Conservation (phyloP, 64 coral and sea anemone genomes). For the Porites australiensis region DNA sequence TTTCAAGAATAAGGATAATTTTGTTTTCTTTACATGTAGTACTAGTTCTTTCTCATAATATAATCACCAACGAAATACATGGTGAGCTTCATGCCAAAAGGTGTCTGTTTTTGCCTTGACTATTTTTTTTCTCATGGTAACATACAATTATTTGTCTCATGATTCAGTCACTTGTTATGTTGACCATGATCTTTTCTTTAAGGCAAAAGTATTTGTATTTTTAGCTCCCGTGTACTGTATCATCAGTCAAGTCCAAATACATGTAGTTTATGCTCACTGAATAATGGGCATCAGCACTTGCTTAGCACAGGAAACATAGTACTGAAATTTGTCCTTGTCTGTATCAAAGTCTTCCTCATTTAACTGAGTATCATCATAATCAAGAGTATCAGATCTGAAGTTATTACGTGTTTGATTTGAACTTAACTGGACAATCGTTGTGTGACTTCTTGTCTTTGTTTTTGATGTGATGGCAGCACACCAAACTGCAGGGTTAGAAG, state of each 20-base stretch:
- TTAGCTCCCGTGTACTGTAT: background rate
- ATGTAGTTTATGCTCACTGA: background rate
- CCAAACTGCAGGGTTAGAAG: constrained; percentile 78
- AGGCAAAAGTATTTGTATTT: too few relatives aligned
- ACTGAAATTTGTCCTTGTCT: constrained; percentile 54
- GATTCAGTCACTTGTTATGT: too few relatives aligned
- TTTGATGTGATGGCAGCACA: constrained; percentile 77
- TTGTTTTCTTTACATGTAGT: too few relatives aligned
- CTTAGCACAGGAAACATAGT: constrained; percentile 66
- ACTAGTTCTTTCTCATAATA: too few relatives aligned
- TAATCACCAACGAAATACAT: too few relatives aligned
- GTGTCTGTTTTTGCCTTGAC: too few relatives aligned
- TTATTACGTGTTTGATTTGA: constrained; percentile 22
- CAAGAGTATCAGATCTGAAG: background rate
- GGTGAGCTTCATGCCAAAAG: too few relatives aligned
- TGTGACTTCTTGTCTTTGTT: constrained; percentile 67
- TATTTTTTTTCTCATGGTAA: too few relatives aligned
- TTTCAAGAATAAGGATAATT: too few relatives aligned
- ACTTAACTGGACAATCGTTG: constrained; percentile 87
- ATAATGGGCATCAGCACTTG: constrained; percentile 60
- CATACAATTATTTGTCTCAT: too few relatives aligned
- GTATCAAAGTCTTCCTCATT: constrained; percentile 63
- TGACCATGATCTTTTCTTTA: too few relatives aligned
- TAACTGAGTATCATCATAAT: constrained; percentile 27
- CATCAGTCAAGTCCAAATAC: background rate